These are phyloP conservation scores for Ligdia adustata DNA, from an alignment of 2,888 invertebrate species.

Conservation along the genomic window DNA sequence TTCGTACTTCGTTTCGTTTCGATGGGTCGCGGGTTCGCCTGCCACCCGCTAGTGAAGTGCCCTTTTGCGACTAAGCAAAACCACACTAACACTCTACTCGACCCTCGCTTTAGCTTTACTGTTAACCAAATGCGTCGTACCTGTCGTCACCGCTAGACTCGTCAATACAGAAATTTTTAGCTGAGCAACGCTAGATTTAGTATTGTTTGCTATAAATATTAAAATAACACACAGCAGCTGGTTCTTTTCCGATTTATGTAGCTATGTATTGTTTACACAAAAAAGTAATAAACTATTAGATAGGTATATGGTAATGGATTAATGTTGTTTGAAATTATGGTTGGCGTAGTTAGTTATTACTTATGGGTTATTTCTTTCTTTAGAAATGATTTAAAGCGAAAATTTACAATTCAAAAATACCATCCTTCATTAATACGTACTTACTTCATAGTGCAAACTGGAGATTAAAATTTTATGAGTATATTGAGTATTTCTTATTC, in stretches of 20 bases:
- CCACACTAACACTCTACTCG: background rate
- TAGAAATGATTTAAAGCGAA: no score
- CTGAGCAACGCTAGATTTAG: background rate
- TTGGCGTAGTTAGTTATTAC: no score
- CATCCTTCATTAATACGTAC: no score
- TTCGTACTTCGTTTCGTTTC: conserved; percentile 16
- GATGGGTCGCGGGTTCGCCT: conserved; percentile 10
- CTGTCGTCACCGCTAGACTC: background rate
- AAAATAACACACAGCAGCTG: conserved; percentile 1
- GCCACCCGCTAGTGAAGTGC: conserved; percentile 31
- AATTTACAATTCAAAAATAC: no score
- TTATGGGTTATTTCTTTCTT: no score
- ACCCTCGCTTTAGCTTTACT: background rate
- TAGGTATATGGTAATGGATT: conserved; percentile 3
- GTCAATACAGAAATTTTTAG: background rate
- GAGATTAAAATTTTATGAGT: no score
- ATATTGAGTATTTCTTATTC: no score
- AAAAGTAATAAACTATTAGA: conserved; percentile 2
- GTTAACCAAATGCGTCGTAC: background rate
- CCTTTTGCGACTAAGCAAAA: background rate
- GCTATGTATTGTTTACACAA: conserved; percentile 5
- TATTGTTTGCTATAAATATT: conserved; percentile 5
- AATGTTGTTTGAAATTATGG: no score
- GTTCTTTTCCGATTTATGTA: background rate
- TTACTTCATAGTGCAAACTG: no score